Base-by-base conservation (phyloP, 2,797 vertebrate genomes). In the Falco naumanni region DNA sequence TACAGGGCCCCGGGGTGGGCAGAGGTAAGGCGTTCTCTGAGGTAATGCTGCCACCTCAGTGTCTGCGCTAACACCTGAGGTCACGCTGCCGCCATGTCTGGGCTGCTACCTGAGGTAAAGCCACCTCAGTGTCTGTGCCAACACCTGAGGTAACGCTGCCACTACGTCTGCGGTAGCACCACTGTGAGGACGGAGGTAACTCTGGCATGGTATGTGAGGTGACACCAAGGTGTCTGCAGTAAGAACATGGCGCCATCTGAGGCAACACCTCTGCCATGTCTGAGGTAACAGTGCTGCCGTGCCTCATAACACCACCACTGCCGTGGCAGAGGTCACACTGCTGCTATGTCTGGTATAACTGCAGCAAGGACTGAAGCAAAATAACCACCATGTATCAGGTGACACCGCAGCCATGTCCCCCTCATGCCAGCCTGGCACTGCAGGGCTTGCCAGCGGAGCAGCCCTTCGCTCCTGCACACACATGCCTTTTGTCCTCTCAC, bases 361-460 rank as follows among this genome's bases (percentile, higher is more conserved):
- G 47, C 47, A 9, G 37, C 56, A 3, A 6, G 8, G 37, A 2
- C 24, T 8, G 54, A 31, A 13, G 50, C 33, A 13, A 31, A 28
- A 19, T 28, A 4, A 4, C 41, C 1, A 4, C 34, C 11, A 0
- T 3, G 11, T 5, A 1, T 4, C 19, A 6, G 59, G 53, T 16
- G 9, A 11, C 29, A 4, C 9, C 1, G 5, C 17, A 9, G 53
- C 47, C 22, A 2, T 0, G 2, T 10, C n/a, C 24, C 59, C 20
- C 43, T 45, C 48, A 1, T 1, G 20, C 71, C 78, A 65, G 72
- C 21, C 51, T 18, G 47, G 60, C 41, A 3, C 17, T 16, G 53
- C 39, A 25, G 28, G 24, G n/a, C 66, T 24, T 34, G 10, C 31
- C 1, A 3, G 39, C 5, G 50, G 17, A 64, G 25, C 78, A 33